Conservation (phyloP, 2,113 vertebrate species). For the Orcinus orca region DNA sequence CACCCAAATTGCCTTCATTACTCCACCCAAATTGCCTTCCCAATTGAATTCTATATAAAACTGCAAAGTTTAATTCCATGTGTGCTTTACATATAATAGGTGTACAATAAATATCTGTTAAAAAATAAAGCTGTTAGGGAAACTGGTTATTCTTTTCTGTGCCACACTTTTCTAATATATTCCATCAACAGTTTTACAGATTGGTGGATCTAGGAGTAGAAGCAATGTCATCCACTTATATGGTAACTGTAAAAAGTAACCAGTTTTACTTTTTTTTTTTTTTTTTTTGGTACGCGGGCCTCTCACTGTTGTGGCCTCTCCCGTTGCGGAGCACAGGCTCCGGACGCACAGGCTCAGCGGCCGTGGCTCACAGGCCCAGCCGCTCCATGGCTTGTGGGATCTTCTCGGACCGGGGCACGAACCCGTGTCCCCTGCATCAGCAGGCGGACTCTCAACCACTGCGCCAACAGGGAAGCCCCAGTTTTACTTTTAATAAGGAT, state of each 20-base stretch:
- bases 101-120: neutral
- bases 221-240: conserved; percentile 17
- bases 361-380: too few species aligned
- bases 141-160: conserved; percentile 17
- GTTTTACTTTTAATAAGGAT: conserved; percentile 34
- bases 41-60: neutral
- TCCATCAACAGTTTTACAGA: neutral
- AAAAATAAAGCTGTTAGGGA: neutral
- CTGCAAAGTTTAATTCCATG: neutral
- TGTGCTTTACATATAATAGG: neutral
- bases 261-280: too few species aligned
- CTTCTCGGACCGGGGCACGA: too few species aligned
- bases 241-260: neutral
- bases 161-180: conserved; percentile 46
- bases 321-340: too few species aligned
- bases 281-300: too few species aligned
- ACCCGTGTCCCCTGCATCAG: too few species aligned
- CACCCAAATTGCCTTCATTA: neutral
- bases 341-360: too few species aligned
- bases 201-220: conserved; percentile 11
- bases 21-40: neutral
- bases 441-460: too few species aligned
- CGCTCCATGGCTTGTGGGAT: too few species aligned
- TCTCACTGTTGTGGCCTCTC: too few species aligned
- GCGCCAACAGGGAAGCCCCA: neutral